A percentile compares a stretch with the other conserved stretches of the same genome.
Evolutionary conservation across 2,113 vertebrate species (phyloP).

Genomic region (Melanostigma gelatinosum): DNA sequence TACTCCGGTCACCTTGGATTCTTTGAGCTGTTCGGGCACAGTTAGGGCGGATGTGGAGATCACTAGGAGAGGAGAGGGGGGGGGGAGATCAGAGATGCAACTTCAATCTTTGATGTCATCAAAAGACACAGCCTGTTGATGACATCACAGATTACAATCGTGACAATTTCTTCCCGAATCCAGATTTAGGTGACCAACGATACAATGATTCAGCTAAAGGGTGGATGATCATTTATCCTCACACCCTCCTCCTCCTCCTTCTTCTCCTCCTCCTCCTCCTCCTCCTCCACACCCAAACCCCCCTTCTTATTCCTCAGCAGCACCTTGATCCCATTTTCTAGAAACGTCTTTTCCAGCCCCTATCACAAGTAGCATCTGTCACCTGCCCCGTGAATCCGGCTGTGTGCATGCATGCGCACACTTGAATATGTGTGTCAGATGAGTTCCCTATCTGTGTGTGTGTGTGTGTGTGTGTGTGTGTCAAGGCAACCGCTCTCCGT

Average conservation of each 20-base stretch:
- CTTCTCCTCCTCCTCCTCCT: not conserved
- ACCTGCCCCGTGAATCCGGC: conserved; percentile 47
- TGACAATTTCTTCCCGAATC: conserved; percentile 14
- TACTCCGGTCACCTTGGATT: conserved; percentile 69
- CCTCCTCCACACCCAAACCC: conserved; percentile 13
- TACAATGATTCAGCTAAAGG: conserved; percentile 14
- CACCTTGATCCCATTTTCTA: conserved; percentile 69
- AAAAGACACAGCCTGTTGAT: conserved; percentile 62
- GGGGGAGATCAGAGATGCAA: conserved; percentile 47
- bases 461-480: not conserved
- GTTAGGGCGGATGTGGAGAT: conserved; percentile 20
- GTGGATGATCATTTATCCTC: conserved; percentile 44
- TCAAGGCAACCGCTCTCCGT: conserved; percentile 31
- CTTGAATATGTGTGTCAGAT: conserved; percentile 30
- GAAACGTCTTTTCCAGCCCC: conserved; percentile 61
- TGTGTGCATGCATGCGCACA: conserved; percentile 17
- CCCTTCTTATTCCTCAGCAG: conserved; percentile 35
- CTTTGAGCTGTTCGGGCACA: conserved; percentile 8
- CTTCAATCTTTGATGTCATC: conserved; percentile 67
- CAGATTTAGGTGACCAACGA: conserved; percentile 24
- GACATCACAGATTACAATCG: conserved; percentile 62
- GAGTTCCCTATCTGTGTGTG: conserved; percentile 19
- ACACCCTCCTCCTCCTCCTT: conserved; percentile 31
- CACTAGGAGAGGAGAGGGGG: not conserved
- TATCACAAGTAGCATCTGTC: conserved; percentile 51